Evolutionary conservation across 1,140 invertebrate genomes (phyloP).

Genomic region (Cydia pomonella): DNA sequence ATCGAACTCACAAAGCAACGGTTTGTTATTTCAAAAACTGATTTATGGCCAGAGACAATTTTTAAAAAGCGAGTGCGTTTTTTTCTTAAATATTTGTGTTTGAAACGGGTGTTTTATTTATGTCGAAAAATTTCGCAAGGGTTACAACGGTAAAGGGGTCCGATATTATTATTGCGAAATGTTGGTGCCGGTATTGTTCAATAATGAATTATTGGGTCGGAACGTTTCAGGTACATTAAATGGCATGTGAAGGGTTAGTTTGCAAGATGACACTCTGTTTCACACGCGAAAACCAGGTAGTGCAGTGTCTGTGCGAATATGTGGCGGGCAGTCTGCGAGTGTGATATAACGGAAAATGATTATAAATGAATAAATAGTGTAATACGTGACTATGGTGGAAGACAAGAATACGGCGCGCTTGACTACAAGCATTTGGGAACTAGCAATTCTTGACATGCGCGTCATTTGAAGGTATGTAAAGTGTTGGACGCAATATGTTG

Average conservation of each 20-base stretch:
- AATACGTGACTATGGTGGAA: not conserved
- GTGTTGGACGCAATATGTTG: not conserved
- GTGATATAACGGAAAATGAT: not conserved
- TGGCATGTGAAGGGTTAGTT: slow-evolving; percentile 73
- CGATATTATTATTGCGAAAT: slow-evolving; percentile 76
- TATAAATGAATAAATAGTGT: too few relatives aligned
- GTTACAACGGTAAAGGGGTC: slow-evolving; percentile 70
- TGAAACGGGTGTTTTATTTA: slow-evolving; percentile 77
- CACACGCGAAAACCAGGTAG: slow-evolving; percentile 75
- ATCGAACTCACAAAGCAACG: slow-evolving; percentile 60
- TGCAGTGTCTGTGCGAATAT: slow-evolving; percentile 36
- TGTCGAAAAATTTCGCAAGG: slow-evolving; percentile 75
- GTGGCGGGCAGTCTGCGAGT: not conserved
- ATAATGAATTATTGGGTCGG: slow-evolving; percentile 80
- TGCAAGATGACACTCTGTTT: slow-evolving; percentile 71
- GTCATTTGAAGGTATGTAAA: not conserved
- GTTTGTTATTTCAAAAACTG: slow-evolving; percentile 71
- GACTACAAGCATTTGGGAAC: not conserved
- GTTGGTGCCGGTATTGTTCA: slow-evolving; percentile 73
- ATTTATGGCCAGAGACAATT: slow-evolving; percentile 75
- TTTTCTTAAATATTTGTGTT: slow-evolving; percentile 78
- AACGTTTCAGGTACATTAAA: slow-evolving; percentile 78
- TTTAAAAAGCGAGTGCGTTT: slow-evolving; percentile 61
- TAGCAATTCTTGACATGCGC: not conserved
- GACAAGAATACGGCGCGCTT: not conserved